Conservation (phyloP, 2,888 invertebrate genomes). For the Cataglyphis livida region DNA sequence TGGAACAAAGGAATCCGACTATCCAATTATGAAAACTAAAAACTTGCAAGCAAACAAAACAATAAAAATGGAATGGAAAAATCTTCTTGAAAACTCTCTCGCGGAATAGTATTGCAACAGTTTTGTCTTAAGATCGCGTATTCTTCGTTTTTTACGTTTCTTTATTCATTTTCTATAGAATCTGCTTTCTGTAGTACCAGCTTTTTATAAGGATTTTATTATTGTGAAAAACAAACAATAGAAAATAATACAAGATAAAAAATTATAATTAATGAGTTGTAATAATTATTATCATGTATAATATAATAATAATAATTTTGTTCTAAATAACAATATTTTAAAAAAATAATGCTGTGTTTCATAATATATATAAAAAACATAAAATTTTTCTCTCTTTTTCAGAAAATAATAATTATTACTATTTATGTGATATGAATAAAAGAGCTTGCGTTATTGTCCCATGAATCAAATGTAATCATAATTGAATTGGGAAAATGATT, state of each 20-base stretch:
- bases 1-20: background rate
- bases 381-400: background rate
- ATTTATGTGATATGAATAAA: background rate
- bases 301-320: background rate
- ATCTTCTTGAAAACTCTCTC: constrained; percentile 1
- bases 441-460: background rate
- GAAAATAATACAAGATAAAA: background rate
- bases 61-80: background rate
- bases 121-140: background rate
- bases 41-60: constrained; percentile 9
- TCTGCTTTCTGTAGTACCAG: background rate
- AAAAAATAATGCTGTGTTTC: background rate
- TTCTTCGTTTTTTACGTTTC: background rate
- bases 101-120: constrained; percentile 5
- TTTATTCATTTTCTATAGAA: background rate
- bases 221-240: background rate
- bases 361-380: background rate
- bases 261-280: constrained; percentile 4
- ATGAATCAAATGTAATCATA: constrained; percentile 16
- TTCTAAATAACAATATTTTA: background rate
- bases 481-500: constrained; percentile 22
- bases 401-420: background rate
- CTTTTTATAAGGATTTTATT: background rate
- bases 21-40: background rate
- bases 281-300: background rate